These are phyloP conservation scores for Bubo blakistoni DNA, from an alignment of 2,113 vertebrate genomes.

Conservation along the genomic window DNA sequence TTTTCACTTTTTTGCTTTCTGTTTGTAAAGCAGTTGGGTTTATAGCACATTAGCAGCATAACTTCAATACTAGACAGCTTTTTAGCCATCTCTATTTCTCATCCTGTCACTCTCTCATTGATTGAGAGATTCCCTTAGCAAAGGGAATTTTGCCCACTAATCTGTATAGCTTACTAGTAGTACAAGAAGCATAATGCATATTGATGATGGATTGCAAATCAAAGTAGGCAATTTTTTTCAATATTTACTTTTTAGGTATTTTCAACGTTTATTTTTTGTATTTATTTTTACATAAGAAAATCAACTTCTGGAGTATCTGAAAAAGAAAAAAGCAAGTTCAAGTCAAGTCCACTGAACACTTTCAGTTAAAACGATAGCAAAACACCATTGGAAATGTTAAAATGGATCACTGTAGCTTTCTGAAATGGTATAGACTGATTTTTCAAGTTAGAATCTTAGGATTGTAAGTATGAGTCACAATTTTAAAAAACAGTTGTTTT, in stretches of 20 bases:
- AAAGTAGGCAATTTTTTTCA: background rate
- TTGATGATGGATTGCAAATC: background rate
- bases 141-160: background rate
- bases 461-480: background rate
- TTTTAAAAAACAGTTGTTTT: background rate
- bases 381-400: background rate
- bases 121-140: background rate
- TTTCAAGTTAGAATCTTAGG: background rate
- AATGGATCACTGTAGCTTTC: background rate
- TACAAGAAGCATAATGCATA: background rate
- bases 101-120: background rate
- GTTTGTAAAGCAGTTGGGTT: background rate
- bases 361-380: background rate
- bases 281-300: background rate
- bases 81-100: background rate
- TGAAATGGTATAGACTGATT: background rate
- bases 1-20: conserved; percentile 31
- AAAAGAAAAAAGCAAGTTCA: background rate
- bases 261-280: background rate
- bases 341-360: background rate
- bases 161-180: background rate
- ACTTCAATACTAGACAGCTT: background rate
- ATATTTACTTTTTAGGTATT: background rate
- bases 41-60: background rate
- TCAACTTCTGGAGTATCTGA: background rate